Conservation (phyloP, 2,113 vertebrate species). For the Phocoena phocoena region DNA sequence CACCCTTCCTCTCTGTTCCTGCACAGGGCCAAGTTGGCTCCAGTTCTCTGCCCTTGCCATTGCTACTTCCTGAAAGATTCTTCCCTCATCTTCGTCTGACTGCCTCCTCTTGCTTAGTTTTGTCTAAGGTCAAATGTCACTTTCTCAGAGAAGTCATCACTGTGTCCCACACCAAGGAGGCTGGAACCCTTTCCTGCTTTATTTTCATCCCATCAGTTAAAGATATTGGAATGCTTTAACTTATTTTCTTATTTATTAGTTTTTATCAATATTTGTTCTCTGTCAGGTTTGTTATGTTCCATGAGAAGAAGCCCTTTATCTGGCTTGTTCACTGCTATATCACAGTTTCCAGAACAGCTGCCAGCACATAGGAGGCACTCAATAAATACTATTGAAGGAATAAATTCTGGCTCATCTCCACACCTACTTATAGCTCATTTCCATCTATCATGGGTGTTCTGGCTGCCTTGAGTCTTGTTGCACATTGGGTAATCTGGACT, state of each 20-base stretch:
- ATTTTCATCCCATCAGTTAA: not conserved
- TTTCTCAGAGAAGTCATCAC: not conserved
- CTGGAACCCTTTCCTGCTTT: not conserved
- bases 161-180: not conserved
- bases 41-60: not conserved
- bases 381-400: not conserved
- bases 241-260: not conserved
- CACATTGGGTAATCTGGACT: not conserved
- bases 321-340: not conserved
- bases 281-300: not conserved
- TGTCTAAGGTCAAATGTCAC: not conserved
- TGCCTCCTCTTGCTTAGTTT: not conserved
- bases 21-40: not conserved
- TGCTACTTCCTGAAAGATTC: constrained; percentile 8
- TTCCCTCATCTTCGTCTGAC: not conserved
- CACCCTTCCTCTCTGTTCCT: not conserved
- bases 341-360: not conserved
- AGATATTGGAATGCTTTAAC: not conserved
- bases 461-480: not conserved
- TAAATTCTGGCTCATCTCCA: not conserved
- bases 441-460: not conserved
- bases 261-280: not conserved
- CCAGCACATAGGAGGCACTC: not conserved
- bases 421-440: not conserved
- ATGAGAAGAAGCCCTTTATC: not conserved